Evolutionary conservation across 2,113 vertebrate species (phyloP), one percentile per base, ranked within the genome.

Genomic region (Bos indicus): DNA sequence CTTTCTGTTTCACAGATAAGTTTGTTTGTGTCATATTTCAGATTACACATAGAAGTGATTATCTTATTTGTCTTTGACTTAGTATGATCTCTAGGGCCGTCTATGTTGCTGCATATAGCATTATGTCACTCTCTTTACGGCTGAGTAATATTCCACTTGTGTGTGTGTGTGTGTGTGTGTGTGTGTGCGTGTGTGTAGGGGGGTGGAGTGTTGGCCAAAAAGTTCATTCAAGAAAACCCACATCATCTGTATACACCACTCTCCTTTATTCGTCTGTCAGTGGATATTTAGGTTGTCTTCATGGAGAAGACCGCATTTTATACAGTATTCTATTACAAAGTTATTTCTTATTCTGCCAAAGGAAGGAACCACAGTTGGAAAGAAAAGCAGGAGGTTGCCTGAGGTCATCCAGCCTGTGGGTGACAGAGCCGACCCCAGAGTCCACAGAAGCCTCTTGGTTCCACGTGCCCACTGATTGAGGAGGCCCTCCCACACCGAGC

Each of bases 341-440:
- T 82, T 91, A 36, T 23, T 82, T 81, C 60, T 91, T 81, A 74
- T 30, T 84, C 30, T 5, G 26, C 43, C 43, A n/a, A 33, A 81
- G 56, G 43, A 88, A 87, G n/a, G 91, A 91, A 56, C 26, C 78
- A 57, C n/a, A 77, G 59, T 74, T 86, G 40, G 23, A 77, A 81
- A 7, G 36, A 46, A 56, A 14, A 14, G 2, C 13, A 36, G 43
- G 2, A 46, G 54, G 28, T 36, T 36, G 33, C n/a, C 46, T 48
- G 11, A 62, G 60, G 54, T 71, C 54, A 16, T 21, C 8, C 36
- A 2, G 57, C 57, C 59, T 48, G 40, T 25, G 10, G 54, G 52
- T 16, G 51, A 52, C 4, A 9, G 52, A 46, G 21, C 33, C 0
- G 0, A 56, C 54, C 3, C 33, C 3, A 1, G 3, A 36, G 82